A percentile compares a stretch with the other conserved stretches of the same genome.
Conservation (phyloP, 2,113 vertebrate species). For the Oceanites oceanicus region DNA sequence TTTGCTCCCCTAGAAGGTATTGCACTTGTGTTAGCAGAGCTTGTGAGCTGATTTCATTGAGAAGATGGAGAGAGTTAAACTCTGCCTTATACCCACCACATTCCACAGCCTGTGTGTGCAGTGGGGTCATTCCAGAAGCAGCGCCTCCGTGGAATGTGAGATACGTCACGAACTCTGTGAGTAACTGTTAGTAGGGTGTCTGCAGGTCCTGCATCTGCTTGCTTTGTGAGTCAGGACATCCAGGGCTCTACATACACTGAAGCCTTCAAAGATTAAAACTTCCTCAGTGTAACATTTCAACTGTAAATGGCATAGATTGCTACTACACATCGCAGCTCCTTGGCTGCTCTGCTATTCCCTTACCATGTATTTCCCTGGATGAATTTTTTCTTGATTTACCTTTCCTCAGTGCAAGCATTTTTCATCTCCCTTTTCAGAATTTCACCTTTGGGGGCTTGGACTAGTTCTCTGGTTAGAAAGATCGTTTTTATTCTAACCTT, state of each 20-base stretch:
- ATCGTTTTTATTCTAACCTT: background rate
- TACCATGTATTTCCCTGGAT: background rate
- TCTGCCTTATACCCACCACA: slow-evolving; percentile 25
- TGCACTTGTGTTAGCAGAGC: background rate
- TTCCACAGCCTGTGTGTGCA: slow-evolving; percentile 18
- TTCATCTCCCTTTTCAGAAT: background rate
- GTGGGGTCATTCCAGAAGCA: slow-evolving; percentile 21
- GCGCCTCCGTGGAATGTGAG: background rate
- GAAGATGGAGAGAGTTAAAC: slow-evolving; percentile 39
- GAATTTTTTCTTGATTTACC: background rate
- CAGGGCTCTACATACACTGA: background rate
- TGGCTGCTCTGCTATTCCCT: background rate
- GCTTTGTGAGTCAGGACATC: background rate
- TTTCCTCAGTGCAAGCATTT: background rate
- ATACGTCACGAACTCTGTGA: background rate
- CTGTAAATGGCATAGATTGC: background rate
- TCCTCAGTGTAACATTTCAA: background rate
- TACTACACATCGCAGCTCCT: background rate
- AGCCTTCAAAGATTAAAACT: background rate
- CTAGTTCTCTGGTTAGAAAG: background rate
- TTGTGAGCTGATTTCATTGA: background rate
- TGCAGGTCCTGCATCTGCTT: background rate
- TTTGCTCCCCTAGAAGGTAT: background rate
- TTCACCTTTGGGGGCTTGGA: background rate
- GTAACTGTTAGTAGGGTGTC: background rate